These are phyloP conservation scores for Sebastes wilsoni DNA, from an alignment of 2,797 vertebrate genomes.

Conservation along the genomic window DNA sequence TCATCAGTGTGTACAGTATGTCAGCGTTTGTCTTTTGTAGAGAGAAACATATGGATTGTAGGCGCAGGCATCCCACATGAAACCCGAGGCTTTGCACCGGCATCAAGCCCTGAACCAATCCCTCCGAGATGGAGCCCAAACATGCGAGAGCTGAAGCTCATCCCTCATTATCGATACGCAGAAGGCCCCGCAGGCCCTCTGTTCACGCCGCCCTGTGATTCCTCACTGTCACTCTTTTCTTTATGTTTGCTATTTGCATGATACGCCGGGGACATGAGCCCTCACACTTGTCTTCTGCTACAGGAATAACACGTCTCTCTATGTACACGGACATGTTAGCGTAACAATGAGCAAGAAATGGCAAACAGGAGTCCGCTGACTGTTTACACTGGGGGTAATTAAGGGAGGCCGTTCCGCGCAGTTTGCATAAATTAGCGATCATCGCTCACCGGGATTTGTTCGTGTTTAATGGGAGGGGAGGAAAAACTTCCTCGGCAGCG, in stretches of 20 bases:
- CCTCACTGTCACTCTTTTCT: conserved; percentile 41
- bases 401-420: conserved; percentile 64
- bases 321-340: neutral
- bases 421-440: conserved; percentile 83
- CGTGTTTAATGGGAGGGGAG: neutral
- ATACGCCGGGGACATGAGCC: neutral
- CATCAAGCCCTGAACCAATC: neutral
- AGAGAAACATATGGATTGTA: conserved; percentile 7
- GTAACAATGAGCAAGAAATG: neutral
- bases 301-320: neutral
- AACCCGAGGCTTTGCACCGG: neutral
- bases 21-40: too few relatives aligned
- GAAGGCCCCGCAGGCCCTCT: conserved; percentile 9
- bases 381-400: conserved; percentile 76
- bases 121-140: conserved; percentile 2
- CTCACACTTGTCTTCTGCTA: neutral
- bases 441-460: conserved; percentile 72
- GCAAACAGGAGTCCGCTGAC: conserved; percentile 68
- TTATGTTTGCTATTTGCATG: conserved; percentile 38
- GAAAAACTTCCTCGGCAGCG: conserved; percentile 41
- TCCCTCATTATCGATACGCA: conserved; percentile 53
- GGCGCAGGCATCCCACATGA: neutral
- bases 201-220: conserved; percentile 20
- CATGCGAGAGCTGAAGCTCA: conserved; percentile 35
- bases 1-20: too few relatives aligned